phyloP scores from a whole-genome alignment of 2,797 vertebrate species.

The Natrix natrix region DNA sequence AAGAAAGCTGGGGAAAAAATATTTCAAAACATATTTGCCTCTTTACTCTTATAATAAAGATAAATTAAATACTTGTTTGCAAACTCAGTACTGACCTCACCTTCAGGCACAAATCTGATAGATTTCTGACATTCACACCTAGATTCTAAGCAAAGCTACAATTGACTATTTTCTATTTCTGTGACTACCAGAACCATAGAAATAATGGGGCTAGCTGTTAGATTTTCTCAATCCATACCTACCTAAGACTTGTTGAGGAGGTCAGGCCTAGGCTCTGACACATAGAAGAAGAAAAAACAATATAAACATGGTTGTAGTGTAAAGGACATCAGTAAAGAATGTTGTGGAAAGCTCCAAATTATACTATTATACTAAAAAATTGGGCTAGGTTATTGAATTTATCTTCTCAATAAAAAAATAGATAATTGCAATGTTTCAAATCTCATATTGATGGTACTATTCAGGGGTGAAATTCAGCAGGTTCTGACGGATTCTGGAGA shows the following conservation, averaged over 20 bases:
- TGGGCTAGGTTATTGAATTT: not conserved
- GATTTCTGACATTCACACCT: not conserved
- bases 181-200: not conserved
- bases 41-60: not conserved
- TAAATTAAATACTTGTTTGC: not conserved
- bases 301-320: not conserved
- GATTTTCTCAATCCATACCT: not conserved
- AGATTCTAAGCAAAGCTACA: not conserved
- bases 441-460: not conserved
- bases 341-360: not conserved
- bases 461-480: too few species aligned
- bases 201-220: not conserved
- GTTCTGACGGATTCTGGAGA: too few species aligned
- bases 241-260: not conserved
- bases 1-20: not conserved
- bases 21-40: not conserved
- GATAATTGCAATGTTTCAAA: not conserved
- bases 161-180: not conserved
- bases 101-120: not conserved
- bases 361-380: not conserved
- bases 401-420: not conserved
- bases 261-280: not conserved
- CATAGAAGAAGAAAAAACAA: not conserved
- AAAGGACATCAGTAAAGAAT: not conserved
- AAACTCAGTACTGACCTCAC: not conserved